These are phyloP conservation scores for Apis laboriosa DNA, from an alignment of 1,140 invertebrate species.

Conservation along the genomic window DNA sequence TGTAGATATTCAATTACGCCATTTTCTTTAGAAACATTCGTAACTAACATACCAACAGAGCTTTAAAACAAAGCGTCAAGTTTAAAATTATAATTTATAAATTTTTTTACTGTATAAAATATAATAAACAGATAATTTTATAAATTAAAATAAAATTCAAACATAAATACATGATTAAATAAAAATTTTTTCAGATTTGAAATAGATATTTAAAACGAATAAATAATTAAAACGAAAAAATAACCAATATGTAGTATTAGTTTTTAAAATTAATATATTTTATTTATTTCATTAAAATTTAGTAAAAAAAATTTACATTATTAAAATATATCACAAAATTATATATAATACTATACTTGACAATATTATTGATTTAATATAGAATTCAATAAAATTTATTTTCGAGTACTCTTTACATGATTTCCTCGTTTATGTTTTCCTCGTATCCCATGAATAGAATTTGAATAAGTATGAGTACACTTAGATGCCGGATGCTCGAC, in stretches of 20 bases:
- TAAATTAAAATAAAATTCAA: neutral
- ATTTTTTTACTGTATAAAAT: no score
- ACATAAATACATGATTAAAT: no score
- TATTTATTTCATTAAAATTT: neutral
- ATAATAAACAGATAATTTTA: no score
- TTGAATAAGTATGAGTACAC: constrained; percentile 65
- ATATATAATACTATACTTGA: neutral
- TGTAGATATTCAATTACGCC: constrained; percentile 15
- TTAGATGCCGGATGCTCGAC: constrained; percentile 67
- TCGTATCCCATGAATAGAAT: constrained; percentile 27
- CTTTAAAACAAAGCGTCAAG: neutral
- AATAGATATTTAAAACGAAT: neutral
- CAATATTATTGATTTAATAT: neutral
- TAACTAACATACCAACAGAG: neutral
- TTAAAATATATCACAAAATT: neutral
- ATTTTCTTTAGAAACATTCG: constrained; percentile 31
- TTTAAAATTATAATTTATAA: constrained; percentile 6
- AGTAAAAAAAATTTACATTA: no score
- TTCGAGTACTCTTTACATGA: neutral
- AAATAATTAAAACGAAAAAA: neutral
- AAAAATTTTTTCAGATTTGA: neutral
- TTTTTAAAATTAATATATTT: neutral
- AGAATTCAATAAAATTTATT: constrained; percentile 18
- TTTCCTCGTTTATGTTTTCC: constrained; percentile 29
- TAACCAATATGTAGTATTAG: neutral